Evolutionary conservation across 2,113 vertebrate species (phyloP), one percentile per base, ranked within the genome.

Genomic region (Boulengeromyrus knoepffleri): DNA sequence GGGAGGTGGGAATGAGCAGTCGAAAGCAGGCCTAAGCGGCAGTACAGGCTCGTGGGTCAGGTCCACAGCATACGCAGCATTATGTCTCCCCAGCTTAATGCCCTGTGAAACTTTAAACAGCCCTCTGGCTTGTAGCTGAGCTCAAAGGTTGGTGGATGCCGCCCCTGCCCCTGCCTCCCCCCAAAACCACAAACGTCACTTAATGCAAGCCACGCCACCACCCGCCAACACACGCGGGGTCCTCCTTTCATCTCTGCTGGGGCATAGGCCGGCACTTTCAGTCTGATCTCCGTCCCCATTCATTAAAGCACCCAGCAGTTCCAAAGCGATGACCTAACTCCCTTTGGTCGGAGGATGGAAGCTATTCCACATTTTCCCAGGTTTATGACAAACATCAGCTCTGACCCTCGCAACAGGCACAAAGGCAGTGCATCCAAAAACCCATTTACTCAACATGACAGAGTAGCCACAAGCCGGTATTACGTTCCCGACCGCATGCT

Each of bases 261-360:
- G 87, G 87, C 84, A 39, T 42, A 89, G 70, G 89, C 50, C 70
- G 27, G 24, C 24, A 52, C 46, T 36, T 85, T 66, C 85, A 31
- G 36, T 91, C 85, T 89, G 88, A 92, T 91, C 86, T 88, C n/a
- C n/a, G 77, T 52, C 17, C 50, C 88, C n/a, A 42, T 89, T 90
- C 89, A 92, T 91, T 85, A 88, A 87, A 90, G 83, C 66, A 15
- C 27, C 86, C n/a, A 17, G 74, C 91, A 90, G 89, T 93, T 94
- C 93, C 92, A 91, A 90, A 89, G 91, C 89, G 86, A 91, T 95
- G 94, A 94, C 88, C 91, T 95, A 95, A 95, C 92, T 92, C 58
- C 90, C 62, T 70, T 70, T 31, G 45, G 90, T 91, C 87, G 58
- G 91, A 88, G 88, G 12, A 56, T 58, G 88, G 24, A 92, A 92